phyloP scores from a whole-genome alignment of 2,113 vertebrate genomes.

The Labrus mixtus region DNA sequence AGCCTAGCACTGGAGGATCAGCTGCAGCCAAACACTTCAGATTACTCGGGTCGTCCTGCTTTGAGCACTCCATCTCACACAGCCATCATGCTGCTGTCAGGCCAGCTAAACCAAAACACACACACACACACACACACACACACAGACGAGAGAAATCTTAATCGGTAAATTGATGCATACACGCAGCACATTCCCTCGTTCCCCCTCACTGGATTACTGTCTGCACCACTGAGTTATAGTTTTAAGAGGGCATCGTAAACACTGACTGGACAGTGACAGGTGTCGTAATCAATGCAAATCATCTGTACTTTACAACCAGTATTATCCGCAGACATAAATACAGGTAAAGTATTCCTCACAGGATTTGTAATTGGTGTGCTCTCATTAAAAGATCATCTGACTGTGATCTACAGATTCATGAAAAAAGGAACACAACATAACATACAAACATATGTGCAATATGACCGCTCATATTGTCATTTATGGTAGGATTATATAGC shows the following conservation, averaged over 20 bases:
- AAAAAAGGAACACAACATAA: background rate
- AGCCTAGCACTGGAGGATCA: slow-evolving; percentile 49
- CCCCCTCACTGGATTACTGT: slow-evolving; percentile 19
- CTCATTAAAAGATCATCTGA: slow-evolving; percentile 13
- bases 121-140: slow-evolving; percentile 15
- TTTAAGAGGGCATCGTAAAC: slow-evolving; percentile 39
- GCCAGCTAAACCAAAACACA: slow-evolving; percentile 38
- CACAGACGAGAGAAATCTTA: slow-evolving; percentile 34
- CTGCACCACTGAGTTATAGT: slow-evolving; percentile 25
- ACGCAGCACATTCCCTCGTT: slow-evolving; percentile 25
- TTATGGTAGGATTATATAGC: no score
- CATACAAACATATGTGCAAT: no score
- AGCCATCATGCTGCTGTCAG: slow-evolving; percentile 58
- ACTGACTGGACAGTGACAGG: slow-evolving; percentile 5
- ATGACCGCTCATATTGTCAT: no score
- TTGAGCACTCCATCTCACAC: slow-evolving; percentile 71
- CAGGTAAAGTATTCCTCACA: slow-evolving; percentile 16
- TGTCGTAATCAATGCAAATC: slow-evolving; percentile 20
- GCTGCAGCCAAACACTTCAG: slow-evolving; percentile 65
- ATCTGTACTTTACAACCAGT: slow-evolving; percentile 7
- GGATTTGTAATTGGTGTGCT: slow-evolving; percentile 6
- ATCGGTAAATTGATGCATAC: slow-evolving; percentile 46
- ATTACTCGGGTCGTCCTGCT: slow-evolving; percentile 72
- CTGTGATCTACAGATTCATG: background rate
- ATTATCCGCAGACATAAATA: slow-evolving; percentile 3